These are phyloP conservation scores for Leucoraja ocellata DNA, from an alignment of 2,797 vertebrate genomes.

Conservation along the genomic window DNA sequence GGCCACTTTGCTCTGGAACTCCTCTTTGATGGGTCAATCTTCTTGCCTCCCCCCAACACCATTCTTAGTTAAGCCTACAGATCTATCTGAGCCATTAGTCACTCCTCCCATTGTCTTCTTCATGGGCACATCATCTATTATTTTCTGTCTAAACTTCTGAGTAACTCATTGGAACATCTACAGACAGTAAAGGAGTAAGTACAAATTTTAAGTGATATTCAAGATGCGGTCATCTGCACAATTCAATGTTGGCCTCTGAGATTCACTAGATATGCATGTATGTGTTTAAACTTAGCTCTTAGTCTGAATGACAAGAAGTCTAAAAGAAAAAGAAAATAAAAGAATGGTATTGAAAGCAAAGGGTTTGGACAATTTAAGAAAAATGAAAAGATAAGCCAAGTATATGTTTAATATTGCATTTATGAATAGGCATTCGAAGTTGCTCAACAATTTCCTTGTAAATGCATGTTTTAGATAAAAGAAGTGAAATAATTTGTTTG, in stretches of 20 bases:
- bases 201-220: not conserved
- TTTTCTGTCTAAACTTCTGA: not conserved
- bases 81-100: not conserved
- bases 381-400: not conserved
- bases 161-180: not conserved
- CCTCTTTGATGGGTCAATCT: not conserved
- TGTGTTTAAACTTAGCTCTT: not conserved
- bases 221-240: not conserved
- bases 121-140: not conserved
- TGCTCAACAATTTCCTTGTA: not conserved
- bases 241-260: not conserved
- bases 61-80: not conserved
- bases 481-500: not conserved
- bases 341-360: not conserved
- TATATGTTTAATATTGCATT: not conserved
- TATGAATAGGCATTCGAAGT: too few species aligned
- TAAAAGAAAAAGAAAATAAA: not conserved
- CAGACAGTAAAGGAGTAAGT: not conserved
- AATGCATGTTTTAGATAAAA: not conserved
- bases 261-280: not conserved
- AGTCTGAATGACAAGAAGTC: not conserved
- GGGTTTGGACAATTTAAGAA: not conserved
- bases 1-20: not conserved
- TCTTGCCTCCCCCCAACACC: not conserved
- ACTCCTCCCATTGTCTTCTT: not conserved